Evolutionary conservation across 2,797 vertebrate species (phyloP), one percentile per base, ranked within the genome.

Genomic region (Phoxinus dragarum): DNA sequence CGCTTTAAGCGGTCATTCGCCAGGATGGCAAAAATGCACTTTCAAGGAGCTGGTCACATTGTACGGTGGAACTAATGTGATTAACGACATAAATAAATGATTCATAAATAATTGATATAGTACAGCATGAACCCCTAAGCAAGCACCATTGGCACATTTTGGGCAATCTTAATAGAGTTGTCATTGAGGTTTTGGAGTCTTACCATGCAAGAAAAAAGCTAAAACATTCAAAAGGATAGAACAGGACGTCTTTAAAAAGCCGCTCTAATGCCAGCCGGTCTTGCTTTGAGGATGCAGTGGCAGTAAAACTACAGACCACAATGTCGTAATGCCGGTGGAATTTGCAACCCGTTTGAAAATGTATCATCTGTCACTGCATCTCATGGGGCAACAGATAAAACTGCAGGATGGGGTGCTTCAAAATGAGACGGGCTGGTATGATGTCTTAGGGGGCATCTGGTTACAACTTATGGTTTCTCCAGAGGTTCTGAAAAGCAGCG

Each of bases 321-420:
- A 86, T 92, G 90, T 75, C 88, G 89, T 93, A 90, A 92, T 84
- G 93, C 86, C 61, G 87, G 86, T 94, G 93, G 94, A 94, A 95
- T 95, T 95, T 94, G 91, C 88, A 91, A 89, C 89, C 89, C 88
- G 91, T 94, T 95, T 94, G 95, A 96, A 94, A 95, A 89, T 89
- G 85, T 93, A 95, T 94, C 94, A 90, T 90, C 87, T 90, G 91
- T 90, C 91, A 81, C 88, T 93, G 88, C 88, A 89, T 92, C 94
- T 93, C 94, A 92, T 92, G 92, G 80, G 90, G 94, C 92, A 94
- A 94, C 91, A 94, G 93, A 95, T 93, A 94, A 94, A 86, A 80
- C 88, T 87, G 80, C 86, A 74, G 86, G 91, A 87, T 88, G 91
- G 93, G 92, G 93, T 93, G 93, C 93, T 95, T 96, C 93, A 97